Base-by-base conservation (phyloP, 2,888 invertebrate species). In the Pterostichus niger region DNA sequence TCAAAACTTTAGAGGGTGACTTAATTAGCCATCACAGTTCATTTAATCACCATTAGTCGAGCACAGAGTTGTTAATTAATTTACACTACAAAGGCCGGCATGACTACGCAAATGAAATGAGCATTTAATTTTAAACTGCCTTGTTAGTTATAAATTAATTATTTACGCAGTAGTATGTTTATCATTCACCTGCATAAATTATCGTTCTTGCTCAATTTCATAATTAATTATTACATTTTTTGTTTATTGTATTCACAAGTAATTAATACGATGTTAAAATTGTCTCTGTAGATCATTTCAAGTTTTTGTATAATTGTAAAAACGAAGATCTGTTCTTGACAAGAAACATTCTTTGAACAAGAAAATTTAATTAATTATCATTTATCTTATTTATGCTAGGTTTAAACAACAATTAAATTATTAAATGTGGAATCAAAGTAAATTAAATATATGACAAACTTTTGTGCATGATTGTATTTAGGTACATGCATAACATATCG, bases 61-160 rank as follows among this genome's bases (percentile, higher is more conserved):
- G 59, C 59, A 59, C 59, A 59, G 59, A 59, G 59, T 59, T 59
- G 59, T 31, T 59, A 59, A 59, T 59, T 59, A 59, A 59, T 59
- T 59, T 31, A 24, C 31, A 59, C 59, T 59, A 59, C 59, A 59
- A 59, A 59, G 59, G 59, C 24, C 56, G 24, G 24, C 56, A 24
- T 56, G 17, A 17, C 56, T 24, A 11, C 17, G 59, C 59, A 59
- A 59, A 59, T 59, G 31, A 59, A 59, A 59, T 24, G 59, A 59
- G 59, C 31, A 59, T 59, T 59, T 59, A 59, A 59, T 31, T 59
- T 59, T 59, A 31, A 59, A 31, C 31, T 59, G 31, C 31, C 59
- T 59, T 59, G 59, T 59, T 59, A 59, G 1, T 59, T 31, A 59
- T 59, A 59, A 59, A 59, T 59, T 59, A 59, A 59, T 9, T 31